These are phyloP conservation scores for Syrrhaptes paradoxus DNA, from an alignment of 2,113 vertebrate species.

Conservation along the genomic window DNA sequence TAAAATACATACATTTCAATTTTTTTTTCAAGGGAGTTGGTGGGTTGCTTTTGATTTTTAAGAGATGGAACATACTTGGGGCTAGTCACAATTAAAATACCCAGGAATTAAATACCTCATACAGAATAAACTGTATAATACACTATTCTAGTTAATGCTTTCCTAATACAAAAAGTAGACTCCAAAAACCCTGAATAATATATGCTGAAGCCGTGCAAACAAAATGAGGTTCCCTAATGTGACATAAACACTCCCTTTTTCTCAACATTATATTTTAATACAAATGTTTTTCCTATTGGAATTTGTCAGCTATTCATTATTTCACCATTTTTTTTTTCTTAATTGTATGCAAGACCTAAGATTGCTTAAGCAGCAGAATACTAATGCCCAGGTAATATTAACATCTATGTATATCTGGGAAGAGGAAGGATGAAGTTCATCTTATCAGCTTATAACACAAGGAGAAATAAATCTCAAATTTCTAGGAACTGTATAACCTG, in stretches of 20 bases:
- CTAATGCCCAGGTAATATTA: background rate
- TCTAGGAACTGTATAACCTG: background rate
- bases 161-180: background rate
- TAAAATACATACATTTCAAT: background rate
- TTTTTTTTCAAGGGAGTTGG: background rate
- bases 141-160: background rate
- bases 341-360: background rate
- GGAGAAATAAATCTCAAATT: background rate
- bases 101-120: background rate
- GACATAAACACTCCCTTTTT: background rate
- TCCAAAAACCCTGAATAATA: background rate
- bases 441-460: background rate
- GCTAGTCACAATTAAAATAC: background rate
- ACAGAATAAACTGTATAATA: background rate
- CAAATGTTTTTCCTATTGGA: background rate
- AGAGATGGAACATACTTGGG: background rate
- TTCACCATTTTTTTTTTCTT: background rate
- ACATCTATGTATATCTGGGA: background rate
- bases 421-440: background rate
- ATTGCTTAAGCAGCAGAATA: background rate
- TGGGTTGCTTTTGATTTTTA: background rate
- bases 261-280: background rate
- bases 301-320: background rate
- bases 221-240: background rate
- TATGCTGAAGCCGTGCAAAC: background rate